Conservation (phyloP, 2,888 invertebrate species). For the Dryadula phaetusa region DNA sequence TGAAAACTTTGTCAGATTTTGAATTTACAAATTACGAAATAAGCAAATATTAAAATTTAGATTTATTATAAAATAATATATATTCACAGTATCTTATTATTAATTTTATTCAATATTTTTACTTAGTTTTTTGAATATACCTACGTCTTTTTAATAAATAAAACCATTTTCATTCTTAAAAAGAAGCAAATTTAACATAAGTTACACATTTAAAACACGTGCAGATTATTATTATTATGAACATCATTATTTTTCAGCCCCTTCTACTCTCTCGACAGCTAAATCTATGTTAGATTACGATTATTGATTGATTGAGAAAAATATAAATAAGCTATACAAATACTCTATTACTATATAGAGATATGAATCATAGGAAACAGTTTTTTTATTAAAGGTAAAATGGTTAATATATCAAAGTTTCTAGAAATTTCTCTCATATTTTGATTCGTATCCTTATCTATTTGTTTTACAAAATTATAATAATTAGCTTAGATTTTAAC, state of each 20-base stretch:
- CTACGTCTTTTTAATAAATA: too few species aligned
- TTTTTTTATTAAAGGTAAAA: background rate
- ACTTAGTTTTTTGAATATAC: too few species aligned
- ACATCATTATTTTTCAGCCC: background rate
- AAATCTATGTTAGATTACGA: background rate
- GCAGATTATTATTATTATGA: too few species aligned
- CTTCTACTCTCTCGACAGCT: background rate
- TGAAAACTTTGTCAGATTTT: too few species aligned
- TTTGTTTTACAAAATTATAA: background rate
- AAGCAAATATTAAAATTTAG: slow-evolving; percentile 1
- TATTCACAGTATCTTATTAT: too few species aligned
- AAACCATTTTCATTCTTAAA: too few species aligned
- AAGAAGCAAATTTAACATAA: too few species aligned
- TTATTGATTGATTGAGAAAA: background rate
- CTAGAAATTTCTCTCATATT: background rate
- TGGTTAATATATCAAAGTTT: background rate
- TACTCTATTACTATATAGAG: background rate
- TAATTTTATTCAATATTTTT: too few species aligned
- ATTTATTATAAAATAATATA: too few species aligned
- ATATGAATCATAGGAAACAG: background rate
- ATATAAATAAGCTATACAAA: background rate
- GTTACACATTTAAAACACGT: too few species aligned
- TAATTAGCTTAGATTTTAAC: too few species aligned
- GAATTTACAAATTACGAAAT: background rate
- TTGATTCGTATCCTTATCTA: background rate